These are phyloP conservation scores for Lota lota DNA, from an alignment of 2,113 vertebrate genomes.

Conservation along the genomic window DNA sequence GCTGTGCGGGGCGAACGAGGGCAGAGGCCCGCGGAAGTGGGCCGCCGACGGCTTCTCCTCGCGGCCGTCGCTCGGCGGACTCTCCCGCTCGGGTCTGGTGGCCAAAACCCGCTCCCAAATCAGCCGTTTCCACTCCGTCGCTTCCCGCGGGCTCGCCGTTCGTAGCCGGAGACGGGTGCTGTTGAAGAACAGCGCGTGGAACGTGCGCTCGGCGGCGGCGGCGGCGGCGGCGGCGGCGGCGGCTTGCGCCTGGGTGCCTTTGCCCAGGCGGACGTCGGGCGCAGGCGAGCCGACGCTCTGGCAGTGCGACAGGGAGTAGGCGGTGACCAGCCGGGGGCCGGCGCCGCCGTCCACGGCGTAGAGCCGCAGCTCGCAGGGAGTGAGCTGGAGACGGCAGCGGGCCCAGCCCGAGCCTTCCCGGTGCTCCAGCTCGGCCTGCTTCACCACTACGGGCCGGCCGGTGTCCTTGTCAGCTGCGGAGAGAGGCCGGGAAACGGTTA, in stretches of 20 bases:
- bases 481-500: neutral
- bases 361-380: conserved; percentile 83
- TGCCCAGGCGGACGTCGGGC: conserved; percentile 38
- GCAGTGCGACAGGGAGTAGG: conserved; percentile 86
- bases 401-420: conserved; percentile 85
- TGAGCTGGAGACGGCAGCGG: conserved; percentile 87
- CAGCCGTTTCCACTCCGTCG: conserved; percentile 87
- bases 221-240: conserved; percentile 38
- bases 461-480: conserved; percentile 78
- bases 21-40: conserved; percentile 68
- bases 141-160: conserved; percentile 85
- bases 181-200: conserved; percentile 86
- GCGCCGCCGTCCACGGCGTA: conserved; percentile 88
- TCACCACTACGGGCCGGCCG: conserved; percentile 83
- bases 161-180: conserved; percentile 86
- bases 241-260: conserved; percentile 48
- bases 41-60: conserved; percentile 39
- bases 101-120: conserved; percentile 86
- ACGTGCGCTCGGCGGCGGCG: conserved; percentile 78
- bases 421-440: conserved; percentile 89
- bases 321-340: conserved; percentile 81
- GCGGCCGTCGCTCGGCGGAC: conserved; percentile 48
- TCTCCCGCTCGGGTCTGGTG: conserved; percentile 57
- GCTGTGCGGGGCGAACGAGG: conserved; percentile 76
- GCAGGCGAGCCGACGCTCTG: conserved; percentile 81